Conservation (phyloP, 1,140 invertebrate genomes). For the Eumeta japonica region DNA sequence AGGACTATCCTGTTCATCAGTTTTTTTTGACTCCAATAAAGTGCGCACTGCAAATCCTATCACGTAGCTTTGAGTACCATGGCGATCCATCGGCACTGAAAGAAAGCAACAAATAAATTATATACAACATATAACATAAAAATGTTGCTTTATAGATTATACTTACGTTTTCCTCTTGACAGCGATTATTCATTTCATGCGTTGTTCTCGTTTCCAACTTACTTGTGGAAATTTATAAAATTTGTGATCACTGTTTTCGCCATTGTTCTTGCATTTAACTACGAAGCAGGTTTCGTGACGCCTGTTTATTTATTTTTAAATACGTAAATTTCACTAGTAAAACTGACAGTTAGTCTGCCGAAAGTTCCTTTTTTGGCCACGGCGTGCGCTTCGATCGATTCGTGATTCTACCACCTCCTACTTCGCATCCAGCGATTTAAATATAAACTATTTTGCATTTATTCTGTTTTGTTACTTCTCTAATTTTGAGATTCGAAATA, state of each 20-base stretch:
- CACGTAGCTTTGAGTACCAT: conserved; percentile 10
- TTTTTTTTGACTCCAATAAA: conserved; percentile 13
- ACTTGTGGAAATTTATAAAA: background rate
- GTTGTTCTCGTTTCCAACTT: conserved; percentile 2
- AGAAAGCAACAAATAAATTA: too few species aligned
- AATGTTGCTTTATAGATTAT: background rate
- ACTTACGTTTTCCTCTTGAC: background rate
- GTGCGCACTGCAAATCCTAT: conserved; percentile 15
- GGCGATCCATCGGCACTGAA: conserved; percentile 10
- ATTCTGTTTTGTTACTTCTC: too few species aligned
- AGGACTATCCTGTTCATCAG: conserved; percentile 10
- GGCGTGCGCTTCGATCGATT: too few species aligned
- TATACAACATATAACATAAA: too few species aligned
- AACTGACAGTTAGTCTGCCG: too few species aligned
- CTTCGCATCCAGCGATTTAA: too few species aligned
- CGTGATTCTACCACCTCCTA: too few species aligned
- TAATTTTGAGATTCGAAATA: too few species aligned
- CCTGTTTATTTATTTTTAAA: too few species aligned
- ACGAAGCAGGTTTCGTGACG: background rate
- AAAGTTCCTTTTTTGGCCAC: too few species aligned
- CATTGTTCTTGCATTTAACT: background rate
- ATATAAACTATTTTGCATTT: too few species aligned
- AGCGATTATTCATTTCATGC: conserved; percentile 2
- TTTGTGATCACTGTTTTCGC: background rate
- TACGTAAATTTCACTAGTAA: too few species aligned